Conservation (phyloP, 1,140 invertebrate species). For the Drosophila rhopaloa region DNA sequence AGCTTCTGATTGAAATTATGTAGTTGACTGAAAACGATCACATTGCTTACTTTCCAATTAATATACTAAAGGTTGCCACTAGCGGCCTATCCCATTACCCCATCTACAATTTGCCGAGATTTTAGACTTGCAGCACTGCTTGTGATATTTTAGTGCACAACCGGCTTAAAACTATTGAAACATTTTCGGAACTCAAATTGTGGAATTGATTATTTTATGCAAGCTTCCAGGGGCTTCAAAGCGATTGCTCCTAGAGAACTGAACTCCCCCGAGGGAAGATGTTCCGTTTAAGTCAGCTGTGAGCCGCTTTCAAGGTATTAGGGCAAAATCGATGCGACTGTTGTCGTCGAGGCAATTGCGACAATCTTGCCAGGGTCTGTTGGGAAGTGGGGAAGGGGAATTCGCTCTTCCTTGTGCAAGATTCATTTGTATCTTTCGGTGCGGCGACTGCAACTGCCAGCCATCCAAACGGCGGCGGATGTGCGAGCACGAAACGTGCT, state of each 20-base stretch:
- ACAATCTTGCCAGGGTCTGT: slow-evolving; percentile 37
- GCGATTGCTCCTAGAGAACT: slow-evolving; percentile 4
- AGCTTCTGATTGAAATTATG: too few species aligned
- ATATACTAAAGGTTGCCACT: too few species aligned
- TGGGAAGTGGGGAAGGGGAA: neutral
- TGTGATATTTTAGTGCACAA: too few species aligned
- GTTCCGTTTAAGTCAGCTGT: slow-evolving; percentile 8
- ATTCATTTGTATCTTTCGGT: slow-evolving; percentile 54
- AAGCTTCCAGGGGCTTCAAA: neutral
- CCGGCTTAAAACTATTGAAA: too few species aligned
- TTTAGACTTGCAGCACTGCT: too few species aligned
- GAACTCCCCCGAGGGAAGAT: slow-evolving; percentile 1
- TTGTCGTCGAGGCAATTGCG: slow-evolving; percentile 57
- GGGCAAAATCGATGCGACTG: slow-evolving; percentile 49
- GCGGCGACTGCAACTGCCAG: slow-evolving; percentile 47
- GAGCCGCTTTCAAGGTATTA: slow-evolving; percentile 51
- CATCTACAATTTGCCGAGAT: too few species aligned
- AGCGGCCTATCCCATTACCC: too few species aligned
- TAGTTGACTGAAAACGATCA: too few species aligned
- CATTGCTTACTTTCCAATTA: too few species aligned
- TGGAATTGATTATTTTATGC: neutral
- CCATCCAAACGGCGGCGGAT: slow-evolving; percentile 50
- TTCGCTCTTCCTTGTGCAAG: slow-evolving; percentile 9
- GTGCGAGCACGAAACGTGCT: slow-evolving; percentile 75
- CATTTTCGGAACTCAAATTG: too few species aligned